Evolutionary conservation across 2,888 invertebrate genomes (phyloP).

Genomic region (Ophion obscuratus): DNA sequence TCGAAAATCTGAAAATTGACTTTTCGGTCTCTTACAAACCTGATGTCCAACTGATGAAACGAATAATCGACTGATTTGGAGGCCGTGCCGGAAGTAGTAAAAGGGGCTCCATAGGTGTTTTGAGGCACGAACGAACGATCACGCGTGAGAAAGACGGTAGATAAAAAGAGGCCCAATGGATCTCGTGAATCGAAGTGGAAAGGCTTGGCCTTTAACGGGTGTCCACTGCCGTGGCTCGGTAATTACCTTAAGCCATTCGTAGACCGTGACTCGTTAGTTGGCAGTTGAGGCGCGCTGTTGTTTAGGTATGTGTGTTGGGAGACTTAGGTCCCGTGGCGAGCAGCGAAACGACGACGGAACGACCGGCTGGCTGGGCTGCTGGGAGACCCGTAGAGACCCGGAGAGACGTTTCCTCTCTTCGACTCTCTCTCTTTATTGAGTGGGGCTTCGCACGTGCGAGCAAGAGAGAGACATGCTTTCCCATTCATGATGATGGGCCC

Average conservation of each 20-base stretch:
- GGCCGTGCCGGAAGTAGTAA: conserved; percentile 29
- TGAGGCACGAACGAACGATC: conserved; percentile 3
- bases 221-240: conserved; percentile 71
- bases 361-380: conserved; percentile 41
- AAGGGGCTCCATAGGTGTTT: conserved; percentile 1
- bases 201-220: conserved; percentile 75
- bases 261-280: conserved; percentile 79
- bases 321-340: conserved; percentile 44
- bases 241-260: conserved; percentile 77
- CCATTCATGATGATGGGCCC: conserved; percentile 74
- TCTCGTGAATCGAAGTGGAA: conserved; percentile 72
- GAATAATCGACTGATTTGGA: background rate
- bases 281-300: conserved; percentile 61
- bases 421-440: conserved; percentile 12
- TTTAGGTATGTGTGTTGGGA: conserved; percentile 4
- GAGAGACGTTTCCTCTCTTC: conserved; percentile 39
- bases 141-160: conserved; percentile 35
- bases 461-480: conserved; percentile 67
- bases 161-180: conserved; percentile 33
- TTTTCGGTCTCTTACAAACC: background rate
- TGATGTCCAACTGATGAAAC: background rate
- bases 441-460: conserved; percentile 49
- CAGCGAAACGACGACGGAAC: conserved; percentile 50
- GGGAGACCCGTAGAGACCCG: conserved; percentile 30
- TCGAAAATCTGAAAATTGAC: background rate